Evolutionary conservation across 1,140 invertebrate genomes (phyloP), one percentile per base, ranked within the genome.

Genomic region (Panagrolaimus sp.): DNA sequence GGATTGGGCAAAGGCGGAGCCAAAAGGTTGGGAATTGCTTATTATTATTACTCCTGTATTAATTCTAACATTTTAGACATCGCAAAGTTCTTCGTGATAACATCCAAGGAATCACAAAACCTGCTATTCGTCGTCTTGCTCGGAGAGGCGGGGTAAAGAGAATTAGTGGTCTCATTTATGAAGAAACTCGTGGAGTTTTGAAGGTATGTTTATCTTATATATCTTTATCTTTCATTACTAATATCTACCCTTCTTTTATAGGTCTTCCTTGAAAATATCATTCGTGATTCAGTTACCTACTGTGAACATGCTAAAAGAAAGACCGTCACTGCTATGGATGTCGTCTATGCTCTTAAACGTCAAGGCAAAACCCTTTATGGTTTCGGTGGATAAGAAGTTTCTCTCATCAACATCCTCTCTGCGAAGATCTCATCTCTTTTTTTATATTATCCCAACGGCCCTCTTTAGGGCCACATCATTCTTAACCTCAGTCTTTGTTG

Each of bases 251-350:
- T 9, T 53, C n/a, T 27, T 53, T 27, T 53, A 9, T 9, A 53
- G 51, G 51, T 53, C 0, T 91, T 91, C 83, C 83, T 91, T 65
- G 89, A 91, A 82, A 91, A 90, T 79, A 89, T 91, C 0, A 91
- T 91, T 78, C 86, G 89, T 66, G 90, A 91, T 83, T 89, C 89
- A 9, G 89, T 91, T 57, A 91, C 89, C n/a, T 91, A 91, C 84
- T 90, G 89, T 13, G 89, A 89, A 82, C 89, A 91, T 83, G 89
- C 89, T 72, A 91, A 90, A 84, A 85, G 90, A 72, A 92, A 91
- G 85, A 92, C 90, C 23, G 87, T 88, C 44, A 92, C 90, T 9
- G 90, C 90, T 65, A 75, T 75, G 66, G 51, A 53, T 27, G 51
- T 53, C n/a, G 51, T 53, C 51, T 53, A 53, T 53, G 51, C 51